Evolutionary conservation across 2,797 vertebrate genomes (phyloP), one percentile per base, ranked within the genome.

Genomic region (Sebastes oblongus): DNA sequence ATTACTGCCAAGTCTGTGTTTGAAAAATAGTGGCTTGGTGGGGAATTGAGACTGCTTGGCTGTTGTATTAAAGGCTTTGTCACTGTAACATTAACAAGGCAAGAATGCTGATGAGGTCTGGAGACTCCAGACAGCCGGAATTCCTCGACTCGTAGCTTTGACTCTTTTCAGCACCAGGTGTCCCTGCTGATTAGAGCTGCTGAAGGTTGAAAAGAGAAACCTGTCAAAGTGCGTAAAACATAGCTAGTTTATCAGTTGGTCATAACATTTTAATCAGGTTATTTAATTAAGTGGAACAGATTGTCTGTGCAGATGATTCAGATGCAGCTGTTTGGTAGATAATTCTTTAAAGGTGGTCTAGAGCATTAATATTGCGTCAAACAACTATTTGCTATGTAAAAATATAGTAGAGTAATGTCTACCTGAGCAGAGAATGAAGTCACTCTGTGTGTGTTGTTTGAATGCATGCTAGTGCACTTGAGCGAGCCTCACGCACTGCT

Each of bases 161-260:
- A 83, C 72, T 85, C 52, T 78, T 83, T 80, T 69, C 16, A 61
- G 58, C 12, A 25, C 75, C 76, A 24, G 58, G 55, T 89, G 61
- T 75, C 64, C 20, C 29, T 11, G 36, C 30, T 61, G 58, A 82
- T 66, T 50, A 74, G 70, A 84, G 65, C 52, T 46, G 67, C 74
- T 79, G 73, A 85, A 75, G 77, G 66, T 69, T 84, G 83, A 90
- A 91, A 90, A 82, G 79, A 80, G 27, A 84, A 88, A 77, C 80
- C 78, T 62, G 83, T 77, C 77, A 80, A 11, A 82, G 78, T 42
- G n/a, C 50, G 74, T 75, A 22, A 77, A 81, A 74, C 56, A 16
- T 54, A 54, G 18, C 46, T 11, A 70, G 64, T 82, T 73, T 34
- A 54, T 71, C 55, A 59, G 69, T 60, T 42, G 68, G 36, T 46